These are phyloP conservation scores for Tuta absoluta DNA, from an alignment of 2,888 invertebrate genomes.

Conservation along the genomic window DNA sequence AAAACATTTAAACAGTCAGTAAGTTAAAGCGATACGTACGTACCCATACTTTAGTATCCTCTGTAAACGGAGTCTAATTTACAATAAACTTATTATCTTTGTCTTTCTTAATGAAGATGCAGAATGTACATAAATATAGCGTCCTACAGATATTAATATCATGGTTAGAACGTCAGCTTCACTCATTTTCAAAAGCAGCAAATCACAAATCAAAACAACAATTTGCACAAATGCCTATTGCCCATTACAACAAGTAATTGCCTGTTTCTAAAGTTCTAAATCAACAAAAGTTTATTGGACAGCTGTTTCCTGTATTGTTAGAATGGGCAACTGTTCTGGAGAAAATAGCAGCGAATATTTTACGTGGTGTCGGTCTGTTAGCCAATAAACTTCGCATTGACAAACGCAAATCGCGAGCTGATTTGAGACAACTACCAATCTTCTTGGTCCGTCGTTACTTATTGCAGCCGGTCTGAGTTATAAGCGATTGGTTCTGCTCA, in stretches of 20 bases:
- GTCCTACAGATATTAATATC: not conserved
- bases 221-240: not conserved
- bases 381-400: constrained; percentile 33
- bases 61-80: not conserved
- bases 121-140: not conserved
- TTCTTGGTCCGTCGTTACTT: constrained; percentile 63
- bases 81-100: not conserved
- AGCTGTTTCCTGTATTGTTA: not conserved
- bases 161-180: constrained; percentile 2
- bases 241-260: constrained; percentile 1
- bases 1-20: no score
- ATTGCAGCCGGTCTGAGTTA: constrained; percentile 41
- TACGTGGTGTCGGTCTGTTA: constrained; percentile 28
- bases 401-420: constrained; percentile 61
- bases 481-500: not conserved
- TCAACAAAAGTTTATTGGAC: constrained; percentile 7
- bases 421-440: constrained; percentile 57
- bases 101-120: not conserved
- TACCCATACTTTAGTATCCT: no score
- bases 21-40: no score
- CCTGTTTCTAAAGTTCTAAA: constrained; percentile 3
- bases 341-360: constrained; percentile 21
- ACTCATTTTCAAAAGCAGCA: not conserved
- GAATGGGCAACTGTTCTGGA: not conserved
- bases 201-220: not conserved